Evolutionary conservation across 2,888 invertebrate genomes (phyloP), one percentile per base, ranked within the genome.

Genomic region (Dynastes grantii): DNA sequence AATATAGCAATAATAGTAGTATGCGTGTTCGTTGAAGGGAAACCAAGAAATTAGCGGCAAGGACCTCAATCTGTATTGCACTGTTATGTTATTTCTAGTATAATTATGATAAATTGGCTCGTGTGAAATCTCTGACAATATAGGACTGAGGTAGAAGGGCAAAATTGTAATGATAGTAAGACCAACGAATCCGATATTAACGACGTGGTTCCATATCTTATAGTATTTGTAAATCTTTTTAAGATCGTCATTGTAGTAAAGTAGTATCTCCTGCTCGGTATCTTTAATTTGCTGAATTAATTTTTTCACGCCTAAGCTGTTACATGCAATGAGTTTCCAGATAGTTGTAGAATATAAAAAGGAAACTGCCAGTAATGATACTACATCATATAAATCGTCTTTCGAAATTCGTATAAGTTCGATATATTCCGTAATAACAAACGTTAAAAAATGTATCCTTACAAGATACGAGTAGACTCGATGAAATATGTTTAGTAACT

Each of bases 41-140:
- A 83, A 79, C 84, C 84, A 84, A 51, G 81, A 78, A 27, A 77
- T 81, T 67, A 81, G 80, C 0, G 83, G 83, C 51, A 82, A 63
- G 9, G 82, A 79, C 68, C 80, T 81, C 6, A 71, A 76, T 45
- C 40, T 32, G 67, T 55, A 71, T 49, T 53, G 16, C 37, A 9
- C 32, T 32, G 58, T 73, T 16, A 58, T 45, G n/a, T 68, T 76
- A 40, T 64, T 67, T 9, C 45, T 55, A 45, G 49, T 75, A 64
- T 79, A 13, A 32, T 65, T 53, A 49, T 45, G 8, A 16, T 53
- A 65, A 55, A n/a, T 37, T 11, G 75, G 29, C 32, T 76, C 76
- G n/a, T 11, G 27, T 8, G 78, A 73, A 40, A 78, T 51, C 40
- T 80, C 75, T 45, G 68, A 9, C 9, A 82, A 67, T 29, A 81